Evolutionary conservation across 2,797 vertebrate genomes (phyloP), one percentile per base, ranked within the genome.

Genomic region (Valencia hispanica): DNA sequence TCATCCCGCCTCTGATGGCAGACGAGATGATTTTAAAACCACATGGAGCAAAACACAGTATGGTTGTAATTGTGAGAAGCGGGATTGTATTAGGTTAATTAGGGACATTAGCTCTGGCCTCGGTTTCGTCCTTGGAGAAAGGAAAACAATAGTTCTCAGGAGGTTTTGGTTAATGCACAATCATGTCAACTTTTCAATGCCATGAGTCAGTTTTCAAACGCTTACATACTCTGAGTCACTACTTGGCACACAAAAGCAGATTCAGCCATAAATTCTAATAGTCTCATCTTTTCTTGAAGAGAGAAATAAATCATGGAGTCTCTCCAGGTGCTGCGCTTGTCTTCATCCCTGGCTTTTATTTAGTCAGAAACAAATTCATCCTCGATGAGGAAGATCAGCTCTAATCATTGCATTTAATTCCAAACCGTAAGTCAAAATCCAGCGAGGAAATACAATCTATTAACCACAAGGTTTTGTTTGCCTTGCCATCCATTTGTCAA

Each of bases 81-180:
- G 11, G 75, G 72, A 53, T 78, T 45, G 47, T 82, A 81, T 87
- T 85, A 68, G 77, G 80, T 79, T 86, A 82, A 87, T 88, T 83
- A 83, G 71, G 30, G 75, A 70, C 61, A 48, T 83, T 82, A 72
- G 71, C 71, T 61, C 1, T 41, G 68, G 41, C 14, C 18, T 83
- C 78, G 73, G 32, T 74, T 79, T 68, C 25, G 70, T 84, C 88
- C 87, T 92, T 92, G 87, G 48, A 47, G 79, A 78, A 69, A 61
- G 74, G 65, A 87, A 57, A 87, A 79, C 68, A 78, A 74, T 74
- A 22, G 14, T 41, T 76, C 45, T 77, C 79, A 61, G 74, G 78
- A 75, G 73, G 70, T 73, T 78, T 74, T 39, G 50, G 32, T 85
- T 70, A 32, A 72, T 48, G 27, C 36, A 53, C 76, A 71, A 72